Base-by-base conservation (phyloP, 2,888 invertebrate genomes). In the Ophion ellenae region DNA sequence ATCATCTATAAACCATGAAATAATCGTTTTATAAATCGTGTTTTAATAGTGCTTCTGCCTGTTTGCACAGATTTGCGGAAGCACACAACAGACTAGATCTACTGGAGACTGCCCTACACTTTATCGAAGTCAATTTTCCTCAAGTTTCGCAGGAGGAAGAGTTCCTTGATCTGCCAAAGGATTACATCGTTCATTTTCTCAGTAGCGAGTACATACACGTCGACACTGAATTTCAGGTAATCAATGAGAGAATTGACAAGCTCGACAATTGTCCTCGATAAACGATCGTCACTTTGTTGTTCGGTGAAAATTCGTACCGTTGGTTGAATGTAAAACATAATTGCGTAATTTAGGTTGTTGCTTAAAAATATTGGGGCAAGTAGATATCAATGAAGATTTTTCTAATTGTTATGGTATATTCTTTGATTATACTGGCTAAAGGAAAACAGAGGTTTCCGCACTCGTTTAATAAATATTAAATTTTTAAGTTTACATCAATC, bases 131-230 rank as follows among this genome's bases (percentile, higher is more conserved):
- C 88, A 96, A 98, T 94, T 99, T 99, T 95, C 97, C 97, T 90
- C 95, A 96, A 94, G 97, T 98, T 69, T 95, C 95, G 69, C 94
- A 95, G 90, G 98, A 97, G 93, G 98, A 98, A 92, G 99, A 99
- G 94, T 97, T 98, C 92, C 95, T 97, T 87, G 97, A 98, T 90
- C 94, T 98, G 86, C 97, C 98, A 36, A 96, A 97, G 91, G 96
- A 97, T 88, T 96, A 97, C 91, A 95, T 99, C 76, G 95, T 97
- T 84, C 96, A 96, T 89, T 96, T 99, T 89, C 94, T 99, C 77
- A 96, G 96, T 89, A 98, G 98, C 86, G 98, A 99, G 95, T 96
- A 97, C 93, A 95, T 99, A 80, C 97, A 97, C 92, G 97, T 99
- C 79, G 98, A 98, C 92, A 97, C 97, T 88, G 98, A 98, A 95